Evolutionary conservation across 2,888 invertebrate species (phyloP).

Genomic region (Octonoba sinensis): DNA sequence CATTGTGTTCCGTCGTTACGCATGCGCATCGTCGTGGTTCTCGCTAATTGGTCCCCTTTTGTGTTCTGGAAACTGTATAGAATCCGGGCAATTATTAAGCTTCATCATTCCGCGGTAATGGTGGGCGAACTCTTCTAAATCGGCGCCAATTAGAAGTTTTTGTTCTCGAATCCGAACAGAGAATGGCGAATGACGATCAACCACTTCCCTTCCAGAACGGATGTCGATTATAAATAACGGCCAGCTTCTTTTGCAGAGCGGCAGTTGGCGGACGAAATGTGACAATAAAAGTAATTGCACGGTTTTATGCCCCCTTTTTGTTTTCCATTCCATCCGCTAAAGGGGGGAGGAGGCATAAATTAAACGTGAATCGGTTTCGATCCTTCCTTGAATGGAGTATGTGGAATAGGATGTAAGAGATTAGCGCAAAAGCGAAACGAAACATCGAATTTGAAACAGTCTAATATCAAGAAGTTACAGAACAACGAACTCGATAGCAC

Average conservation of each 20-base stretch:
- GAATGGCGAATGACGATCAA: conserved; percentile 31
- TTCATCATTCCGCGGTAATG: conserved; percentile 61
- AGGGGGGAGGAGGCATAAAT: neutral
- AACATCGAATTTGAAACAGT: too few species aligned
- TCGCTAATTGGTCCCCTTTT: conserved; percentile 60
- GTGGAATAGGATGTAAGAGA: too few species aligned
- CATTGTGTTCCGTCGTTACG: conserved; percentile 46
- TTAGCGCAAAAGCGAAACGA: too few species aligned
- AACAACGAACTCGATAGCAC: too few species aligned
- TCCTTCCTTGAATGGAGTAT: too few species aligned
- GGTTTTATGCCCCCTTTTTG: conserved; percentile 13
- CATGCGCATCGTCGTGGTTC: conserved; percentile 54
- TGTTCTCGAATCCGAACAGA: conserved; percentile 12
- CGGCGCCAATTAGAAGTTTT: conserved; percentile 58
- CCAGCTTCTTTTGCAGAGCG: conserved; percentile 3
- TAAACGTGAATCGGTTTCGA: too few species aligned
- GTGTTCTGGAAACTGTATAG: conserved; percentile 36
- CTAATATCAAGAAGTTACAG: too few species aligned
- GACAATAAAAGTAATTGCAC: conserved; percentile 44
- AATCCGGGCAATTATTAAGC: conserved; percentile 57
- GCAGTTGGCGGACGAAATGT: conserved; percentile 34
- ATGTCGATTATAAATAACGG: conserved; percentile 61
- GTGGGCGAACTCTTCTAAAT: conserved; percentile 60
- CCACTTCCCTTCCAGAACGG: conserved; percentile 37
- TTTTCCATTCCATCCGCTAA: neutral